Conservation (phyloP, 64 coral and sea anemone species). For the Montipora efflorescens region DNA sequence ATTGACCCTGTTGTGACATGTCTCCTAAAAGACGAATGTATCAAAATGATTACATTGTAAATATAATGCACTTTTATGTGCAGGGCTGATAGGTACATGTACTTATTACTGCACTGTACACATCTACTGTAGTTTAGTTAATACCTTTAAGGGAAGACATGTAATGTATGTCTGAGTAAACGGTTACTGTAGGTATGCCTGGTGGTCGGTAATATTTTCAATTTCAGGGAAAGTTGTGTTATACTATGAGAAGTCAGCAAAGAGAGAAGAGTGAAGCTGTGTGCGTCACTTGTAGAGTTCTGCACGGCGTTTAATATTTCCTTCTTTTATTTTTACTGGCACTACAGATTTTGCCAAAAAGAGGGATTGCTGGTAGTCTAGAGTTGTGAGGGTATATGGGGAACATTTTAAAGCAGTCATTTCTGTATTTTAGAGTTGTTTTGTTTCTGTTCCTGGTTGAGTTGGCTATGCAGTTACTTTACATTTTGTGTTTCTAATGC, state of each 20-base stretch:
- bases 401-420: background rate
- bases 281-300: background rate
- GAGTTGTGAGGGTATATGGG: background rate
- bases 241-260: conserved; percentile 11
- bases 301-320: background rate
- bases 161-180: background rate
- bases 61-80: conserved; percentile 8
- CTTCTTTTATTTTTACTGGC: background rate
- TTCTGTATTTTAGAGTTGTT: background rate
- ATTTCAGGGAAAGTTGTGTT: conserved; percentile 18
- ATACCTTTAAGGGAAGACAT: background rate
- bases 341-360: background rate
- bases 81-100: conserved; percentile 4
- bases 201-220: conserved; percentile 31
- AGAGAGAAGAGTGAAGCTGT: background rate
- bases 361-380: background rate
- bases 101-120: conserved; percentile 16
- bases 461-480: background rate
- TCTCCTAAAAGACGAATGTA: conserved; percentile 16
- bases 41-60: conserved; percentile 14
- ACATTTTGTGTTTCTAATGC: background rate
- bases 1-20: conserved; percentile 26
- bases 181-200: background rate
- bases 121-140: conserved; percentile 5
- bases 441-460: conserved; percentile 21